phyloP scores from a whole-genome alignment of 2,888 invertebrate genomes.

The Monoplex corrugatus region DNA sequence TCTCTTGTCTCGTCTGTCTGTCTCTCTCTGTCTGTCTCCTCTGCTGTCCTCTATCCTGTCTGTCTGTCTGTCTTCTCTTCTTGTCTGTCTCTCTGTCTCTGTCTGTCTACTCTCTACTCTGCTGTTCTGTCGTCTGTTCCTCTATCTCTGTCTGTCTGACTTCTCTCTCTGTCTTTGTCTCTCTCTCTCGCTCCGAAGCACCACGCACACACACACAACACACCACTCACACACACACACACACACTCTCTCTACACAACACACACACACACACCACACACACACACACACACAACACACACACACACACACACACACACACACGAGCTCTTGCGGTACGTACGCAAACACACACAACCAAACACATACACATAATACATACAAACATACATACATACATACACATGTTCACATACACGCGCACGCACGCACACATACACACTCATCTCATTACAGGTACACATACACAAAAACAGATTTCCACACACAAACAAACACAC shows the following conservation, averaged over 20 bases:
- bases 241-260: background rate
- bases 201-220: background rate
- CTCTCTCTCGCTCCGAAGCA: background rate
- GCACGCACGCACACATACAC: no score
- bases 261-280: background rate
- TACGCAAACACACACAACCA: background rate
- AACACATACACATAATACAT: no score
- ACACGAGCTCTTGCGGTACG: background rate
- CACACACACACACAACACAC: background rate
- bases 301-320: slow-evolving; percentile 11
- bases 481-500: no score
- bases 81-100: background rate
- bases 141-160: slow-evolving; percentile 13
- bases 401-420: no score
- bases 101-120: no score
- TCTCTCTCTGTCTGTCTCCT: background rate
- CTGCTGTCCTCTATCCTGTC: background rate
- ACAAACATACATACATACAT: no score
- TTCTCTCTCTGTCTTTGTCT: slow-evolving; percentile 32
- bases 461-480: no score
- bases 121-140: background rate
- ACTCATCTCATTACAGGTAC: no score
- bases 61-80: background rate
- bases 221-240: background rate
- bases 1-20: background rate